Percentiles rank a stretch among this genome's conserved stretches.
Conservation (phyloP, 2,797 vertebrate genomes). For the Gila robusta region DNA sequence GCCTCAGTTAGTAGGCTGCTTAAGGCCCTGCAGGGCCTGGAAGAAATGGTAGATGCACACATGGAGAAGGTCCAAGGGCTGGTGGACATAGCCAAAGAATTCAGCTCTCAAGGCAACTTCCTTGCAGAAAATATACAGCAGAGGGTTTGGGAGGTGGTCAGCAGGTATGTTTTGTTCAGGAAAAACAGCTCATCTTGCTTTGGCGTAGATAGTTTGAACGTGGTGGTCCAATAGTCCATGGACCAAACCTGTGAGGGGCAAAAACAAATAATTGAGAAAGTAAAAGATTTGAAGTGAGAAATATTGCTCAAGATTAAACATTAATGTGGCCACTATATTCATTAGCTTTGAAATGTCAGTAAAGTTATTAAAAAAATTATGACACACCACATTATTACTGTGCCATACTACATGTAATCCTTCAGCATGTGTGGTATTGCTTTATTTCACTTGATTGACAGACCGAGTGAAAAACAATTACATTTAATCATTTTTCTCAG, state of each 20-base stretch:
- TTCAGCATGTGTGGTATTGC: background rate
- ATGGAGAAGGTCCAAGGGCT: constrained; percentile 78
- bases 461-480: constrained; percentile 9
- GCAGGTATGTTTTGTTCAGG: constrained; percentile 74
- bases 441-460: constrained; percentile 5
- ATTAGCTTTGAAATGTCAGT: background rate
- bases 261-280: background rate
- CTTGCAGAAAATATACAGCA: constrained; percentile 83
- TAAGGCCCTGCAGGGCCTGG: constrained; percentile 82
- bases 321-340: background rate
- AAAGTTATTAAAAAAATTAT: background rate
- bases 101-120: constrained; percentile 82
- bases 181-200: background rate
- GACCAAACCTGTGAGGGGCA: background rate
- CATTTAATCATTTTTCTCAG: constrained; percentile 66
- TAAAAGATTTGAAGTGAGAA: background rate
- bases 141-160: constrained; percentile 77
- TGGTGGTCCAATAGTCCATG: background rate
- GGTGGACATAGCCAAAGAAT: constrained; percentile 76
- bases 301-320: background rate
- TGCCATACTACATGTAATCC: background rate
- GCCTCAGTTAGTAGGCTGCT: constrained; percentile 79
- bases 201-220: background rate
- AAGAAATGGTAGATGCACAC: constrained; percentile 82
- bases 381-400: background rate